Percentiles rank a stretch among this genome's conserved stretches.
Evolutionary conservation across 2,797 vertebrate genomes (phyloP).

Genomic region (Dromococcyx pavoninus): DNA sequence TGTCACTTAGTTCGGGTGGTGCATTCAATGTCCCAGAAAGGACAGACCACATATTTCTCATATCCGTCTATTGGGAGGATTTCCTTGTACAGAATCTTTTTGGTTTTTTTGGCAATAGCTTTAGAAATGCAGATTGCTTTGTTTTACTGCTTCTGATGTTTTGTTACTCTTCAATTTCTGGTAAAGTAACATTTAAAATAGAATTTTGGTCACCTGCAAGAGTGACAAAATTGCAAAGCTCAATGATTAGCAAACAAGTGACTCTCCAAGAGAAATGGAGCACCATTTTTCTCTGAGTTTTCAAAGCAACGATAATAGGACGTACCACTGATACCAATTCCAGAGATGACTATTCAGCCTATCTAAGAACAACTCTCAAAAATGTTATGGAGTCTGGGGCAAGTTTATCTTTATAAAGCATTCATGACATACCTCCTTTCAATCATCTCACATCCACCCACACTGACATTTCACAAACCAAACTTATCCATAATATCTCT

Average conservation of each 20-base stretch:
- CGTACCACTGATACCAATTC: not conserved
- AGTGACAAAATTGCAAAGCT: not conserved
- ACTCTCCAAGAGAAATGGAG: not conserved
- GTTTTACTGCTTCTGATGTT: not conserved
- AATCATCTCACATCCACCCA: slow-evolving; percentile 64
- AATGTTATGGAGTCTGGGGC: slow-evolving; percentile 46
- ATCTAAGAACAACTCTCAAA: slow-evolving; percentile 47
- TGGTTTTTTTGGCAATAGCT: not conserved
- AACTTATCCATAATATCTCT: slow-evolving; percentile 48
- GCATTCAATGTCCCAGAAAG: not conserved
- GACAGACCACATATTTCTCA: not conserved
- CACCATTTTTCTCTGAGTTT: not conserved
- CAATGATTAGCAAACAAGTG: not conserved
- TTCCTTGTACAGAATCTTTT: not conserved
- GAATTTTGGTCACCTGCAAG: not conserved
- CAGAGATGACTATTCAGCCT: slow-evolving; percentile 63
- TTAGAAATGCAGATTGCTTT: not conserved
- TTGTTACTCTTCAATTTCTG: not conserved
- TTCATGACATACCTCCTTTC: slow-evolving; percentile 64
- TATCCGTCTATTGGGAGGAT: not conserved
- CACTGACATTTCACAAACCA: slow-evolving; percentile 72
- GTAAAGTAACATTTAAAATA: not conserved
- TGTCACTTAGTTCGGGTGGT: not conserved
- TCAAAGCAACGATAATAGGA: not conserved
- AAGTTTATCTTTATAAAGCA: slow-evolving; percentile 60